Evolutionary conservation across 2,888 invertebrate species (phyloP), one percentile per base, ranked within the genome.

Genomic region (Tetropium fuscum): DNA sequence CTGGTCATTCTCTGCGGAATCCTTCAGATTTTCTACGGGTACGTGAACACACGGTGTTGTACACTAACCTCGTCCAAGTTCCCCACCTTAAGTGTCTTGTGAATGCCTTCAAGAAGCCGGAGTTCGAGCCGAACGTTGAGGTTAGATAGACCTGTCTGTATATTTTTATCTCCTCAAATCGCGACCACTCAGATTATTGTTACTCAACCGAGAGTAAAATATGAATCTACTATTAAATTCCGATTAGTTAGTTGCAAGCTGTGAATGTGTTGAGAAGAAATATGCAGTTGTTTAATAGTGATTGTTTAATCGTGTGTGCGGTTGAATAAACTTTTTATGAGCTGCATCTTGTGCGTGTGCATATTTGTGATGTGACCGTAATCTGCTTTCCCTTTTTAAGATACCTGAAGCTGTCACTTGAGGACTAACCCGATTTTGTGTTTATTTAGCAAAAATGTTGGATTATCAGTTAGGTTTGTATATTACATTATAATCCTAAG

Each of bases 41-140:
- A 32, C 49, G 44, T 59, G 59, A 62, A 36, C 53, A 51, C 58
- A 56, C 67, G 57, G 64, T 64, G 64, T 62, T 66, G 65, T 60
- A 60, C 64, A 68, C 53, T 68, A 65, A 65, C 49, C 49, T 49
- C 49, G 18, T 48, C 53, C 41, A 59, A 62, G 56, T 66, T 64
- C 64, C 65, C 68, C 68, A 63, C 63, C 65, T 64, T 65, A 63
- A 57, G 54, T 56, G 53, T 49, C 56, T 62, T 58, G 49, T 19
- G 57, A 40, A 61, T 45, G 53, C 34, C 27, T 27, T 40, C 32
- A 41, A 40, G 45, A 48, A 44, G 48, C 32, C 47, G 41, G 41
- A 25, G 49, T 40, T 43, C 44, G 55, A 34, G 6, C 43, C 36
- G 30, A 44, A 36, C 51, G 32, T 58, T 53, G 61, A 36, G 34